Evolutionary conservation across 2,888 invertebrate species (phyloP), one percentile per base, ranked within the genome.

Genomic region (Ophion obscuratus): DNA sequence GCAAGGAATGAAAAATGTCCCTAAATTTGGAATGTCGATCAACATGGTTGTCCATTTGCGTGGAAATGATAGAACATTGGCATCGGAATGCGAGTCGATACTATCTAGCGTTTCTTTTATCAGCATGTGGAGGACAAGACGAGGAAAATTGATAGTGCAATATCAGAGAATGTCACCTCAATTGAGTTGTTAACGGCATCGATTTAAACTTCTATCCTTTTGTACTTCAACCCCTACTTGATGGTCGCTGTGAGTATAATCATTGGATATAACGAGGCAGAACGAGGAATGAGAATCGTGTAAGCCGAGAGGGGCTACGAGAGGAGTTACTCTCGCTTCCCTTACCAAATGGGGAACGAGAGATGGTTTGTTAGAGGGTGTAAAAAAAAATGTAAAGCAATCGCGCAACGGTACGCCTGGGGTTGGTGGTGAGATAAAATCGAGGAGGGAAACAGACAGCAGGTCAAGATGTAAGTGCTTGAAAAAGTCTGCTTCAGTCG

Each of bases 261-360:
- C 74, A 75, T 74, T 62, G 67, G 81, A 85, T 74, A 73, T 73
- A 85, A 85, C 67, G 67, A 62, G 80, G 57, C 66, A 17, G 57
- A 14, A 53, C 4, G 57, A 66, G 24, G 66, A 36, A 70, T 31
- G 73, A 57, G 62, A 78, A 75, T 31, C 20, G 40, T 75, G 66
- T 62, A 81, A 67, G 73, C 67, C n/a, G 73, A 71, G 59, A 62
- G 53, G 64, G 81, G 81, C 70, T 78, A 77, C 67, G 68, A 59
- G 59, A 73, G 9, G 64, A 57, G 66, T 64, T 14, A 53, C 70
- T 76, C 62, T 77, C 67, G 64, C 68, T 62, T 68, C 31, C 57
- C 73, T 59, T 5, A 59, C 47, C 40, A 74, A 78, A 78, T 68
- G 47, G 47, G 47, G 36, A 53, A 78, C 64, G 20, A 61, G 67